Evolutionary conservation across 2,113 vertebrate species (phyloP).

Genomic region (Enhydra lutris): DNA sequence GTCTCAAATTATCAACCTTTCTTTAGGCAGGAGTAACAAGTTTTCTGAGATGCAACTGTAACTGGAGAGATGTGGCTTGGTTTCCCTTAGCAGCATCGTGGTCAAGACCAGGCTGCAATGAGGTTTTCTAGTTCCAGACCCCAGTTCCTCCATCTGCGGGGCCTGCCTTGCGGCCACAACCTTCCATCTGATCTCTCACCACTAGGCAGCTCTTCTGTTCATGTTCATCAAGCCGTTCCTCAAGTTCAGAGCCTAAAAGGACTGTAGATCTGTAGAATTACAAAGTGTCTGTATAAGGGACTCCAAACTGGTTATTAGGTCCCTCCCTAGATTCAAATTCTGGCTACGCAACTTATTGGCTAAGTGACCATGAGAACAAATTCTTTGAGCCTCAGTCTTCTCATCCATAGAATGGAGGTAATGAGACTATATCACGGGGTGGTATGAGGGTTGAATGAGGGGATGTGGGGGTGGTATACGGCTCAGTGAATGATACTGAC

Average conservation of each 20-base stretch:
- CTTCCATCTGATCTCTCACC: not conserved
- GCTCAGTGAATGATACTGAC: not conserved
- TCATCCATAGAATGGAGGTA: not conserved
- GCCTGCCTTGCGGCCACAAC: not conserved
- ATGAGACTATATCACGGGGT: not conserved
- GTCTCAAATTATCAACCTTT: not conserved
- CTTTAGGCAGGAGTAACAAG: not conserved
- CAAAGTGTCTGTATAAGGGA: not conserved
- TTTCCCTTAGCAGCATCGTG: not conserved
- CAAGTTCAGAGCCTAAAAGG: not conserved
- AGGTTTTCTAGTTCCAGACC: not conserved
- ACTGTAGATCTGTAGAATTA: not conserved
- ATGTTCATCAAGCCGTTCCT: not conserved
- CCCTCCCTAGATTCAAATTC: not conserved
- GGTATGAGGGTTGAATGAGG: not conserved
- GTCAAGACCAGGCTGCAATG: not conserved
- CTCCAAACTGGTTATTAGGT: not conserved
- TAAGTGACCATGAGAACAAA: not conserved
- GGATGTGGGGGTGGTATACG: not conserved
- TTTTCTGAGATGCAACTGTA: not conserved
- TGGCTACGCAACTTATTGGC: not conserved
- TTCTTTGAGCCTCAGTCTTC: not conserved
- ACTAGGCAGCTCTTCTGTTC: not conserved
- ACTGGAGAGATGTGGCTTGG: not conserved
- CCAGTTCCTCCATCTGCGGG: not conserved